Evolutionary conservation across 2,888 invertebrate species (phyloP).

Genomic region (Drosophila atroscutellata): DNA sequence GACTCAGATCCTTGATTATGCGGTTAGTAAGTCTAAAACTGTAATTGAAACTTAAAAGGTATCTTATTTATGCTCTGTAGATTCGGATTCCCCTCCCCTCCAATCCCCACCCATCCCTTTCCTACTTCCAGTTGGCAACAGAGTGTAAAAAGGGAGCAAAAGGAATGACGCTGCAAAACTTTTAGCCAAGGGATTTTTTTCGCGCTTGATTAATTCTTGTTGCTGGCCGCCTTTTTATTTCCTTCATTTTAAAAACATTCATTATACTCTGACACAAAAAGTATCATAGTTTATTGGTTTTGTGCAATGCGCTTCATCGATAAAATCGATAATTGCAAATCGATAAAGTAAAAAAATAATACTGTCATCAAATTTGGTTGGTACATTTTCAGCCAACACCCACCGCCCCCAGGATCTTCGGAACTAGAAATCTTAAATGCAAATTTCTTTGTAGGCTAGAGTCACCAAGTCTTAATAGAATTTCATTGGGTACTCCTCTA

Average conservation of each 20-base stretch:
- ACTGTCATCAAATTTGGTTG: too few relatives aligned
- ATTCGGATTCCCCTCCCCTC: background rate
- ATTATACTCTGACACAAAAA: slow-evolving; percentile 22
- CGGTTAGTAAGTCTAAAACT: background rate
- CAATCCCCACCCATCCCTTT: background rate
- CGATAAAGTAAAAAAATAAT: too few relatives aligned
- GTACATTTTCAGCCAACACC: too few relatives aligned
- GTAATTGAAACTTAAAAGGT: background rate
- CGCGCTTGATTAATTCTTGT: slow-evolving; percentile 73
- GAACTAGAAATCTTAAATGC: too few relatives aligned
- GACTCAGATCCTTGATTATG: background rate
- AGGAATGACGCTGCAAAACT: slow-evolving; percentile 65
- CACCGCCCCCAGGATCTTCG: too few relatives aligned
- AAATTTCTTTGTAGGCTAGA: too few relatives aligned
- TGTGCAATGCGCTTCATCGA: too few relatives aligned
- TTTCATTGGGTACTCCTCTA: too few relatives aligned
- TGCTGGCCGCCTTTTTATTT: slow-evolving; percentile 36
- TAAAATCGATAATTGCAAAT: too few relatives aligned
- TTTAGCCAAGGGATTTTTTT: slow-evolving; percentile 71
- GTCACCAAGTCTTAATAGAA: too few relatives aligned
- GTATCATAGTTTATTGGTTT: too few relatives aligned
- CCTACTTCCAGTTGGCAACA: background rate
- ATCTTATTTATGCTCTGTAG: background rate
- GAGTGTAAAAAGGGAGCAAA: slow-evolving; percentile 19
- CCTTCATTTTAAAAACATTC: slow-evolving; percentile 59